Evolutionary conservation across 2,888 invertebrate genomes (phyloP), one percentile per base, ranked within the genome.

Genomic region (Scaptomyza caliginosa): DNA sequence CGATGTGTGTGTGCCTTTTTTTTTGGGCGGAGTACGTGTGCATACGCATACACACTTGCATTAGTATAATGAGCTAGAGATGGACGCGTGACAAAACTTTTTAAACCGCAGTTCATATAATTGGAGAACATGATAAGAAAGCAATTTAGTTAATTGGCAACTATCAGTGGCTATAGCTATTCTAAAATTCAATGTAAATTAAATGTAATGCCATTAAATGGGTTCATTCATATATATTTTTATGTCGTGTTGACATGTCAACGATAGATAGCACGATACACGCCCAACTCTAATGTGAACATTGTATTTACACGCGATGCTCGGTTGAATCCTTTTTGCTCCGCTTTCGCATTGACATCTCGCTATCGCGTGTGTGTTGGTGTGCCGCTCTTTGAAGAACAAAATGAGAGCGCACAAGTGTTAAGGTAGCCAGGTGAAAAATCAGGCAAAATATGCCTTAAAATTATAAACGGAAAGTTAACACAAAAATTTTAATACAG

Each of bases 1-100:
- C 24, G 36, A 11, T 24, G 39, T 48, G 55, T 51, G 48, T 52
- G 23, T 32, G 23, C 0, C 6, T 24, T 56, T 48, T 23, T 34
- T 56, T 54, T 63, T 58, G 70, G 71, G 71, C 43, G 75, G 71
- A 69, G 71, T 54, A 30, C 11, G 52, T 30, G 16, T 63, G 13
- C n/a, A 51, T 32, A 16, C 5, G 21, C 39, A 42, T 21, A 34
- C 24, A 34, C 36, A 45, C 13, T 13, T 36, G 38, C 24, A 26
- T 26, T 5, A 4, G 17, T 13, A 42, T 7, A 10, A 6, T 10
- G 30, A 10, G 26, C 56, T 21, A 32, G 32, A 46, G 46, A 4
- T 32, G 46, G 4, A 6, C 21, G 46, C 46, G 46, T 21, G 32
- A 13, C 21, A 13, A 21, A 6, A n/a, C 17, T 19, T 28, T 1